Conservation (phyloP, 2,888 invertebrate genomes). For the Xanthia togata region DNA sequence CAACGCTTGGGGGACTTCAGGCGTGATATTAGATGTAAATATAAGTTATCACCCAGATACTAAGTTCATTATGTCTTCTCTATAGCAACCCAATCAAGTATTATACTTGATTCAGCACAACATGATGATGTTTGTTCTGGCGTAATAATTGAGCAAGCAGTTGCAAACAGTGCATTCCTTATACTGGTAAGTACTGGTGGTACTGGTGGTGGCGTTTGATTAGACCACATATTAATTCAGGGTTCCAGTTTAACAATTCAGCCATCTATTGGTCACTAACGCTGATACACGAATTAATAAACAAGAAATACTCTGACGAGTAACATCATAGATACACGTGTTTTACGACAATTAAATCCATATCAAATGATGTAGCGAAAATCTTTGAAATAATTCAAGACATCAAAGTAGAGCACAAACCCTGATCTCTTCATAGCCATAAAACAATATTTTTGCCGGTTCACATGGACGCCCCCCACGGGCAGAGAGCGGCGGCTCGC, state of each 20-base stretch:
- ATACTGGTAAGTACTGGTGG: too few species aligned
- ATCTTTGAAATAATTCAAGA: neutral
- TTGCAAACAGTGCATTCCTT: neutral
- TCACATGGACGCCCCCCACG: conserved; percentile 76
- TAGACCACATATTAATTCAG: neutral
- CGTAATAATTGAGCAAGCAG: neutral
- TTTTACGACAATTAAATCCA: too few species aligned
- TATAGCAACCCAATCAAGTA: too few species aligned
- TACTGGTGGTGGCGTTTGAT: too few species aligned
- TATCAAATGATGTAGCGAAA: neutral
- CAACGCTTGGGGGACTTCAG: too few species aligned
- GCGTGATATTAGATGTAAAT: too few species aligned
- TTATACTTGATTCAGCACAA: neutral
- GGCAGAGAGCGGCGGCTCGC: conserved; percentile 58
- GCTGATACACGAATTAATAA: too few species aligned
- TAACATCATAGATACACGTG: too few species aligned
- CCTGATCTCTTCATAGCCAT: conserved; percentile 53
- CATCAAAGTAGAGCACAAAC: conserved; percentile 19
- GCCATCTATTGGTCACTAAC: too few species aligned
- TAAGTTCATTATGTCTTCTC: neutral
- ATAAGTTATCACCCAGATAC: neutral
- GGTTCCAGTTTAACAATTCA: neutral
- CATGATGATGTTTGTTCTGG: neutral
- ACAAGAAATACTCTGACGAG: too few species aligned
- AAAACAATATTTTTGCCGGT: conserved; percentile 45